Percentiles rank a stretch among this genome's conserved stretches.
These are phyloP conservation scores for Pomacea canaliculata DNA, from an alignment of 2,888 invertebrate genomes.

Conservation along the genomic window DNA sequence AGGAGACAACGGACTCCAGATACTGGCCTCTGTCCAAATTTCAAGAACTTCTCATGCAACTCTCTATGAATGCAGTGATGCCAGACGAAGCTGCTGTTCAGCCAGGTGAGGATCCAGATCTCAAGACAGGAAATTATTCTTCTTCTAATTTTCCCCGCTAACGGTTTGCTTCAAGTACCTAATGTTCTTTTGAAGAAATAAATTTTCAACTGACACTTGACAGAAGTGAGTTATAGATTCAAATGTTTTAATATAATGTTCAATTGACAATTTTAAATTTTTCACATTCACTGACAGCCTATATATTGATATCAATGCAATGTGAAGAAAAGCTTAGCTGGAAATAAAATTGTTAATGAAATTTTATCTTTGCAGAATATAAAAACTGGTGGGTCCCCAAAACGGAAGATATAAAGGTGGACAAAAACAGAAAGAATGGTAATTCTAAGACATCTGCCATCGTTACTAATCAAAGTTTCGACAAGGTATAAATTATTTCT, in stretches of 20 bases:
- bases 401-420: conserved; percentile 41
- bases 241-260: too few relatives aligned
- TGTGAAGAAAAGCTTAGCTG: too few relatives aligned
- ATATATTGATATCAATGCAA: too few relatives aligned
- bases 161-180: too few relatives aligned
- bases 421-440: conserved; percentile 6
- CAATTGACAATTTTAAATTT: too few relatives aligned
- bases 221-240: too few relatives aligned
- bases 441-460: background rate
- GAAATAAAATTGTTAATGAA: too few relatives aligned
- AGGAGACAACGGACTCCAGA: conserved; percentile 41
- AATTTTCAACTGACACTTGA: too few relatives aligned
- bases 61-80: conserved; percentile 51
- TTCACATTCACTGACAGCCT: too few relatives aligned
- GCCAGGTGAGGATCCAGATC: conserved; percentile 37
- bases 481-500: background rate
- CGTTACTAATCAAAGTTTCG: background rate
- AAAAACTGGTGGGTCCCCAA: conserved; percentile 54
- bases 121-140: too few relatives aligned
- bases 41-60: conserved; percentile 64
- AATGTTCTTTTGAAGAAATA: too few relatives aligned
- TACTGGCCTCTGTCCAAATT: conserved; percentile 64
- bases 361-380: conserved; percentile 34
- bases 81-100: conserved; percentile 49
- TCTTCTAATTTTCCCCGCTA: too few relatives aligned